Evolutionary conservation across 2,888 invertebrate species (phyloP), one percentile per base, ranked within the genome.

Genomic region (Ornithoptera priamus): DNA sequence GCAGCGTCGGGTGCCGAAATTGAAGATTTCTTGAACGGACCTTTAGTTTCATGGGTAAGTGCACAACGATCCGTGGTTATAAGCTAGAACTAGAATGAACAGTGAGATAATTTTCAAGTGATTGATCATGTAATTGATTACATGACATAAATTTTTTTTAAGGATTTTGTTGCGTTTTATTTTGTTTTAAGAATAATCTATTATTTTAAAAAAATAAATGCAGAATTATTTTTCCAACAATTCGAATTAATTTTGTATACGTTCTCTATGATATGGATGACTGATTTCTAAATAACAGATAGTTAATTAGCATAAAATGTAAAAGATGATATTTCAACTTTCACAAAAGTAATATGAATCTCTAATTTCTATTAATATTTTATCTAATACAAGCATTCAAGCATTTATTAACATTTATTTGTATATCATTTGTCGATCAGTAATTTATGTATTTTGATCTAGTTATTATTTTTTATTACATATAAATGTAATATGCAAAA

Each of bases 31-130:
- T 94, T 97, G 86, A 94, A 95, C 85, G 97, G 97, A 82, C 96
- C 97, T 81, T 93, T 97, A 77, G 96, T 97, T 80, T 95, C 96
- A 87, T 97, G 97, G 97, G 97, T 97, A 93, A 94, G 94, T 94
- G 88, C 86, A 87, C 87, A 90, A 81, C 82, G 79, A 86, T 86
- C 83, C 80, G 81, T 85, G 81, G 81, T 82, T 80, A 76, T 85
- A 86, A 81, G 81, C 83, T 81, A 81, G 36, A 53, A 67, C 53
- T 67, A 61, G 80, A 84, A 78, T 80, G 75, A 83, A 83, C 81
- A 85, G 85, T 87, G 85, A 84, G 84, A 85, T 83, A 80, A 83
- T 84, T 80, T 82, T 82, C 84, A 82, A 82, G 74, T 83, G 80
- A 87, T 81, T 83, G 84, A 80, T 78, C 71, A 53, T 71, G 71